A percentile compares a stretch with the other conserved stretches of the same genome.
phyloP scores from a whole-genome alignment of 2,113 vertebrate genomes.

The Peromyscus californicus region DNA sequence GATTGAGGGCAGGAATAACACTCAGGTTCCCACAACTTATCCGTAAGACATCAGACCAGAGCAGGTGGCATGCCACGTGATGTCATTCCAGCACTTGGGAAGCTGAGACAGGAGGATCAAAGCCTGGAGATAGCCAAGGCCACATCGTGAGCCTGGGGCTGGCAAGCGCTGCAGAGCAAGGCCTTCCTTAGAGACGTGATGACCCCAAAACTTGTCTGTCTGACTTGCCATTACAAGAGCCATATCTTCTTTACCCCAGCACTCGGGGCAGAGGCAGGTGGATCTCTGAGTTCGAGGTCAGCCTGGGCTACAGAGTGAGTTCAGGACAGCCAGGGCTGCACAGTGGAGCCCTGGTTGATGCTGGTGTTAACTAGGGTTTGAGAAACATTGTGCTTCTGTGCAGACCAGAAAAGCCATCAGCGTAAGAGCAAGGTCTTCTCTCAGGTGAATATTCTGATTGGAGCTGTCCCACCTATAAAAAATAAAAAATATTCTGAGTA shows the following conservation, averaged over 20 bases:
- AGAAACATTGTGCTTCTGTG: slow-evolving; percentile 43
- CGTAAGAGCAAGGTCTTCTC: slow-evolving; percentile 36
- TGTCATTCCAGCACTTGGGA: neutral
- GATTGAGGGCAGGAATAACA: neutral
- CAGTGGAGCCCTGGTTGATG: neutral
- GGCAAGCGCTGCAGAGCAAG: neutral
- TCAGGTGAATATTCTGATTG: slow-evolving; percentile 31
- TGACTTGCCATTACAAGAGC: neutral
- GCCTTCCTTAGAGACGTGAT: neutral
- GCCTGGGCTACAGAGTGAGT: neutral
- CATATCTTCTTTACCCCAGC: slow-evolving; percentile 5
- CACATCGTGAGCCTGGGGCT: neutral
- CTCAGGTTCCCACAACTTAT: neutral
- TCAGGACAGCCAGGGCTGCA: neutral
- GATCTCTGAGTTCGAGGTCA: neutral
- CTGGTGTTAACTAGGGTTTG: slow-evolving; percentile 11
- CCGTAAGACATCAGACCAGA: neutral
- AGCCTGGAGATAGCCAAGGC: neutral
- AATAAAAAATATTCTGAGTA: neutral
- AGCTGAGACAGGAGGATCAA: neutral
- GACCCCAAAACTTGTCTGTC: neutral
- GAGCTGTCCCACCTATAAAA: neutral
- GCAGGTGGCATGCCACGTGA: too few species aligned
- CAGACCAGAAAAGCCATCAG: slow-evolving; percentile 10
- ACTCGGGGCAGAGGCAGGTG: neutral